Evolutionary conservation across 2,888 invertebrate genomes (phyloP), one percentile per base, ranked within the genome.

Genomic region (Aphrophora alni): DNA sequence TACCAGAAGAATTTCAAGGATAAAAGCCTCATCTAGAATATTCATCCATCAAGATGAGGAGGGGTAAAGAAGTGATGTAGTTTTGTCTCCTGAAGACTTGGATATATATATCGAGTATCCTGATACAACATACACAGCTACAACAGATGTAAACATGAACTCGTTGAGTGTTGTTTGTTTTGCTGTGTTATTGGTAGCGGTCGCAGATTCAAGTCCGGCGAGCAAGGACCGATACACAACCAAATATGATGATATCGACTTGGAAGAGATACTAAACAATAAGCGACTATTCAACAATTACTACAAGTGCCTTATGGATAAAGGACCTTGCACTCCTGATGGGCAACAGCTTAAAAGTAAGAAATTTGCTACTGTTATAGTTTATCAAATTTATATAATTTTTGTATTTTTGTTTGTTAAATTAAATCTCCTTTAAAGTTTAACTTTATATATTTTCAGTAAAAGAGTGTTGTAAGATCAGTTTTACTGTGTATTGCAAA

Each of bases 331-430:
- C 86, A 91, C 92, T 0, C 87, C 90, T 0, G 92, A 92, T 85
- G 92, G 91, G 75, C 89, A 90, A 69, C 92, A 92, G 87, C 87
- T 92, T 38, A 92, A 90, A 87, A 90, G 92, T 92, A 86, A 91
- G 92, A 33, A 33, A 3, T 33, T 33, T 5, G 33, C n/a, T n/a
- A n/a, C n/a, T n/a, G n/a, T n/a, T n/a, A n/a, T n/a, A n/a, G n/a
- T n/a, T n/a, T n/a, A n/a, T n/a, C n/a, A n/a, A n/a, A n/a, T n/a
- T n/a, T n/a, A n/a, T n/a, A n/a, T n/a, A n/a, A n/a, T n/a, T n/a
- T n/a, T n/a, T n/a, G n/a, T n/a, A n/a, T n/a, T n/a, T n/a, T n/a
- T n/a, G n/a, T n/a, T n/a, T n/a, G n/a, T n/a, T n/a, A n/a, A n/a
- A n/a, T n/a, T n/a, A n/a, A n/a, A n/a, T n/a, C n/a, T n/a, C n/a